Conservation (phyloP, 2,888 invertebrate species). For the Callosobruchus maculatus region DNA sequence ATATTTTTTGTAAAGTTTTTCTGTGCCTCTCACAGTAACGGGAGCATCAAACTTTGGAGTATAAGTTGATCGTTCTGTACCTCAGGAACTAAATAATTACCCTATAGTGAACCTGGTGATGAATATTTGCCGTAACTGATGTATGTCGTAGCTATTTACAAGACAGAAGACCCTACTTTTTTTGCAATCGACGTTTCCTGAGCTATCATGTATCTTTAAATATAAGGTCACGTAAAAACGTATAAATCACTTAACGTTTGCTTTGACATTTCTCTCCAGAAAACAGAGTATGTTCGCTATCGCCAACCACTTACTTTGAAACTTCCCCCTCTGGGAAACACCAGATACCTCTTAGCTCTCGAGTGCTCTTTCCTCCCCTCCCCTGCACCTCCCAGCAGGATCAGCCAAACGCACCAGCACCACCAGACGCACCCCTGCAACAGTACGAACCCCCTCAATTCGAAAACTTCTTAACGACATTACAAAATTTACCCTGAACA, state of each 20-base stretch:
- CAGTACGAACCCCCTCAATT: neutral
- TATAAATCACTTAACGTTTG: neutral
- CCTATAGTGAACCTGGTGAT: too few relatives aligned
- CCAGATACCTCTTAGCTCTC: conserved; percentile 21
- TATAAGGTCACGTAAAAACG: neutral
- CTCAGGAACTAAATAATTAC: too few relatives aligned
- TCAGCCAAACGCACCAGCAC: neutral
- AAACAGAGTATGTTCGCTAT: neutral
- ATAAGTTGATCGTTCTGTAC: too few relatives aligned
- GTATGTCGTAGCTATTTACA: too few relatives aligned
- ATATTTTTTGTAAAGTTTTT: too few relatives aligned
- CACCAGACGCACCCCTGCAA: neutral
- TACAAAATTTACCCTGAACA: neutral
- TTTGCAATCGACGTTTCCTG: too few relatives aligned
- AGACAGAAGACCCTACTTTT: too few relatives aligned
- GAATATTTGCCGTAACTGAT: too few relatives aligned
- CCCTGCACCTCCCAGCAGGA: neutral
- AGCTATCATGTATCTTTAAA: too few relatives aligned
- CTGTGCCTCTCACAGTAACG: too few relatives aligned
- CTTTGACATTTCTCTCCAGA: neutral
- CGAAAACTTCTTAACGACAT: neutral
- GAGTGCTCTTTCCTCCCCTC: neutral
- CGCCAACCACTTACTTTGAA: conserved; percentile 32
- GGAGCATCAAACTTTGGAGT: too few relatives aligned
- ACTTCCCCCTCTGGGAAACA: conserved; percentile 34